Conservation (phyloP, 2,888 invertebrate species). For the Stenchaetothrips biformis region DNA sequence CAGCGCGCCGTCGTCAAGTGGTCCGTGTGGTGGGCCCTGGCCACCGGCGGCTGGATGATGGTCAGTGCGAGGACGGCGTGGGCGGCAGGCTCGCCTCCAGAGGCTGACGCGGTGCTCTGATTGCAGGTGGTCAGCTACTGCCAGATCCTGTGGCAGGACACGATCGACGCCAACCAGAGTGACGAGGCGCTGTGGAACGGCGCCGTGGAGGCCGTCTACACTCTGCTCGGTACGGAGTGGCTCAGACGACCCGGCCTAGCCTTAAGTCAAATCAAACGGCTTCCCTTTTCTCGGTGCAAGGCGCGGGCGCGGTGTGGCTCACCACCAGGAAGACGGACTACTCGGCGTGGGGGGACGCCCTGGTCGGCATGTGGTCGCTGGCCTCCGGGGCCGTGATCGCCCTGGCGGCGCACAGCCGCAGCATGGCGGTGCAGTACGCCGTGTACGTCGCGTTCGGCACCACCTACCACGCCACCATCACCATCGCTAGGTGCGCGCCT, state of each 20-base stretch:
- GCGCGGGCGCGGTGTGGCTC: slow-evolving; percentile 1
- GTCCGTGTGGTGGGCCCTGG: slow-evolving; percentile 53
- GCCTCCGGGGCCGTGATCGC: slow-evolving; percentile 49
- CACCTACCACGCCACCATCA: slow-evolving; percentile 74
- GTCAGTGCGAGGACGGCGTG: slow-evolving; percentile 39
- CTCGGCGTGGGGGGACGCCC: slow-evolving; percentile 29
- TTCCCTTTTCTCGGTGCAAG: neutral
- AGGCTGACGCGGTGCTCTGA: neutral
- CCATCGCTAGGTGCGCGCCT: slow-evolving; percentile 61
- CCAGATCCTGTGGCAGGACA: slow-evolving; percentile 75
- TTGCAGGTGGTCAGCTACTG: slow-evolving; percentile 63
- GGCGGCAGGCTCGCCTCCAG: too few species aligned
- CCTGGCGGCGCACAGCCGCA: slow-evolving; percentile 51
- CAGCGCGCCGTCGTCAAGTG: slow-evolving; percentile 47
- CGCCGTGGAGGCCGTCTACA: slow-evolving; percentile 67
- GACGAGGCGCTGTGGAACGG: slow-evolving; percentile 59
- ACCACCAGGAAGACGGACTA: slow-evolving; percentile 5
- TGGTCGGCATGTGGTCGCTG: slow-evolving; percentile 48
- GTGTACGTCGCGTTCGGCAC: slow-evolving; percentile 72
- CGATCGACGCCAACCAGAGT: slow-evolving; percentile 52
- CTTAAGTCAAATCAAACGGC: too few species aligned
- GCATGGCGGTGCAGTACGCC: slow-evolving; percentile 66
- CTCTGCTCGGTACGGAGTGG: slow-evolving; percentile 45
- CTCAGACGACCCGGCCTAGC: too few species aligned
- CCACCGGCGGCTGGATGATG: slow-evolving; percentile 50